Percentiles rank a stretch among this genome's conserved stretches.
These are phyloP conservation scores for Zaprionus davidi DNA, from an alignment of 1,140 invertebrate genomes.

Conservation along the genomic window DNA sequence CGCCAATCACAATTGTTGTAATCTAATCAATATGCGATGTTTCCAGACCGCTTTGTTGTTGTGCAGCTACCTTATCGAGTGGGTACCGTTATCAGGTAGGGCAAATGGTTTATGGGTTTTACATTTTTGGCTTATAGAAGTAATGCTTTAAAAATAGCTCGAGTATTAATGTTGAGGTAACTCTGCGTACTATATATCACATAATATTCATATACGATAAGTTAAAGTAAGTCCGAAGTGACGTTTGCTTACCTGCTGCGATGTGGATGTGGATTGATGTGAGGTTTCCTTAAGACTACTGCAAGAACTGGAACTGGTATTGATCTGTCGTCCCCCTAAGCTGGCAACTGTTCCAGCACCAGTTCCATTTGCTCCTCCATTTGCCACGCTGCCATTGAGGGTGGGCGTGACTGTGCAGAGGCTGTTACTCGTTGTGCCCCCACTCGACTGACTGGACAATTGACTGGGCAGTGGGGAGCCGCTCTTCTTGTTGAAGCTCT, in stretches of 20 bases:
- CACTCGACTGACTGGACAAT: slow-evolving; percentile 22
- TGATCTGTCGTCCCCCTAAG: slow-evolving; percentile 70
- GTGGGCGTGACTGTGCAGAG: slow-evolving; percentile 38
- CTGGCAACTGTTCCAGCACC: slow-evolving; percentile 38
- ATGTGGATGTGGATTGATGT: slow-evolving; percentile 80
- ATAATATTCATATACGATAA: slow-evolving; percentile 3
- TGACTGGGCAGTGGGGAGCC: slow-evolving; percentile 18
- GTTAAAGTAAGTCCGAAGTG: background rate
- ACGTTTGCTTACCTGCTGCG: slow-evolving; percentile 74
- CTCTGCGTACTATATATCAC: slow-evolving; percentile 1
- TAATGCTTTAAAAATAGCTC: slow-evolving; percentile 51
- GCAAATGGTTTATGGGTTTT: slow-evolving; percentile 14
- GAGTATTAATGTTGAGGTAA: background rate
- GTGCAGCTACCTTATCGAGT: background rate
- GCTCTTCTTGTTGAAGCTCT: slow-evolving; percentile 83
- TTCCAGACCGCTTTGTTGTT: slow-evolving; percentile 15
- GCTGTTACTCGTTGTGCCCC: background rate
- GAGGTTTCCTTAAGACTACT: slow-evolving; percentile 84
- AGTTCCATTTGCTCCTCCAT: slow-evolving; percentile 13
- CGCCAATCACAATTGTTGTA: slow-evolving; percentile 39
- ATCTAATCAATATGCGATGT: slow-evolving; percentile 34
- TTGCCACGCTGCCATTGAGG: slow-evolving; percentile 40
- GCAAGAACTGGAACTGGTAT: slow-evolving; percentile 78
- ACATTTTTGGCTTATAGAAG: slow-evolving; percentile 43
- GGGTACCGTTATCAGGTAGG: background rate